Base-by-base conservation (phyloP, 2,113 vertebrate genomes). In the Plotosus lineatus region DNA sequence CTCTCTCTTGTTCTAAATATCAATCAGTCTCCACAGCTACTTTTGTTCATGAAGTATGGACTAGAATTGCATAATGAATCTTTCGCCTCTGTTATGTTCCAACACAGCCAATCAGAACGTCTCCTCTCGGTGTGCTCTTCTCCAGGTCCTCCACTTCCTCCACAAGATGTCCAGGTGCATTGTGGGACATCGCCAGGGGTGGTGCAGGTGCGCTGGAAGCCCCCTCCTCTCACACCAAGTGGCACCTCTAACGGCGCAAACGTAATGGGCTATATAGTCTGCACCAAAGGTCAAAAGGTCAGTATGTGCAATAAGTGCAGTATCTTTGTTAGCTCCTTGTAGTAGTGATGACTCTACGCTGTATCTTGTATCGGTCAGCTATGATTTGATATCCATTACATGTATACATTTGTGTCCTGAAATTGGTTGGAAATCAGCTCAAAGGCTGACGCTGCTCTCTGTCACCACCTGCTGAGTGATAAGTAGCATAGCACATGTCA, bases 201-300 rank as follows among this genome's bases (percentile, higher is more conserved):
- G 0, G 6, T 98, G 63, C 95, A 96, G 89, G 93, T 98, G 85
- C 95, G 90, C 84, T 99, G 97, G 97, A 98, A 94, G 84, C 95
- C 96, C 0, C 97, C 97, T 0, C 55, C 79, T 0, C 94, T 98
- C 89, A 94, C 95, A 0, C 85, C 94, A 26, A 89, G 94, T 0
- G 97, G 97, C 78, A 95, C 96, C n/a, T 99, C 97, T 73, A 97
- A 97, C 0, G 98, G 97, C 0, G 98, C 97, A 84, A 94, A 33
- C 0, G 97, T 98, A 40, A 96, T 96, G 0, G 97, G 98, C 83
- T 99, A 98, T 0, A 94, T 94, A 1, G 96, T 99, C 74, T 98
- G 95, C 48, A 96, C 94, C 58, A 96, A 95, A 87, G 96, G 96
- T 84, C 96, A 98, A 89, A 95, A 95, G 96, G 98, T 99, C 87